Evolutionary conservation across 2,888 invertebrate genomes (phyloP), one percentile per base, ranked within the genome.

Genomic region (Drosophila phalerata): DNA sequence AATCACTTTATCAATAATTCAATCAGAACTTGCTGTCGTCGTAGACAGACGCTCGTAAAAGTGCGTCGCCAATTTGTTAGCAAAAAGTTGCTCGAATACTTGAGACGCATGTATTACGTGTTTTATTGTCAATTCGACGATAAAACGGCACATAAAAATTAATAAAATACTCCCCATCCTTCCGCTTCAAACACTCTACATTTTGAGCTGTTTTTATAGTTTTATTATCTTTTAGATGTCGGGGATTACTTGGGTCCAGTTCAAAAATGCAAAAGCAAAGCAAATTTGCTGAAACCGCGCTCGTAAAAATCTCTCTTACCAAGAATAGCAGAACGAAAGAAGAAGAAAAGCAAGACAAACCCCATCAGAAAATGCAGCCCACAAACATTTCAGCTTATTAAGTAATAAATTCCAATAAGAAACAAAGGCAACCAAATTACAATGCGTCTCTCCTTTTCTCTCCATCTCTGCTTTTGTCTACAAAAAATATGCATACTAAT

Each of bases 1-100:
- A 88, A 87, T 85, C 85, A 87, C 85, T 86, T 86, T 86, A 86
- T 86, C 85, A 83, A 86, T 86, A 86, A 88, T 86, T 87, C 89
- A 89, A 86, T 86, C 85, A 88, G 65, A 88, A 79, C 73, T 69
- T 80, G 72, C 64, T 45, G 53, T 47, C 28, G 22, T 32, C 43
- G 40, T 53, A 51, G 61, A 53, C 47, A 67, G 69, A 63, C 57
- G 86, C 78, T 88, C 84, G 77, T 85, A 85, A 85, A 85, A 85
- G 60, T 72, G 52, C 79, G 79, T 79, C 76, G 77, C 79, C 79
- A 80, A 80, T 77, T 77, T 69, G 79, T 60, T 57, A 73, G 55
- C 45, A 15, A 22, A 43, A 34, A 25, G 15, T 55, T 19, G 10
- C 11, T 32, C 25, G 34, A 49, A 58, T 51, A 73, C 74, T 72